Base-by-base conservation (phyloP, 2,888 invertebrate species). In the Dicyrtomina minuta region DNA sequence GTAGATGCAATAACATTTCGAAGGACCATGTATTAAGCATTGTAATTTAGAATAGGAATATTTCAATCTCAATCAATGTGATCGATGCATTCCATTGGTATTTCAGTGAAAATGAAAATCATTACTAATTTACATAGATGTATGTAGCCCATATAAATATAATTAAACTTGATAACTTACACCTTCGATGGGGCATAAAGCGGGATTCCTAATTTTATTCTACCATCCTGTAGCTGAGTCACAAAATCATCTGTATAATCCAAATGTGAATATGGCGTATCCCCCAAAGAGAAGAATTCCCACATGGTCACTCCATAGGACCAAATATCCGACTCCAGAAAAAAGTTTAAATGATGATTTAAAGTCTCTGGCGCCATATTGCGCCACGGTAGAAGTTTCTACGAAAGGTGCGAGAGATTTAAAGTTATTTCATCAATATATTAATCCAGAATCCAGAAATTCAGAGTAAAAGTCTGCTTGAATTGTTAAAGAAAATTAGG, bases 271-370 rank as follows among this genome's bases (percentile, higher is more conserved):
- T 41, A 44, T 1, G 41, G 56, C 2, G 46, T n/a, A 2, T 43
- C 27, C 10, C 56, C 66, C 43, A 66, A 15, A 27, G 56, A 41
- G 26, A 66, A 66, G 8, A 58, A 44, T 33, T 66, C 58, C 26
- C 26, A 66, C 43, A 58, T 6, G 3, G 66, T 66, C 15, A 58
- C 17, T 2, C 66, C 66, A 10, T 22, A 58, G 1, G 58, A 13
- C 66, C 66, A 67, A 27, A 67, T 44, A 15, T 67, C 67, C 15
- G 67, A 58, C 20, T 67, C 58, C 5, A 24, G 13, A 2, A 24
- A 59, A 49, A 67, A 67, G 24, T 17, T 13, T 13, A 66, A 15
- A 8, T 43, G 5, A 1, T 5, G n/a, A 1, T n/a, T 10, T 20
- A 67, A 27, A 10, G 24, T 6, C 17, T 67, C 67, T 1, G 67